Evolutionary conservation across 2,888 invertebrate genomes (phyloP).

Genomic region (Agrotis puta): DNA sequence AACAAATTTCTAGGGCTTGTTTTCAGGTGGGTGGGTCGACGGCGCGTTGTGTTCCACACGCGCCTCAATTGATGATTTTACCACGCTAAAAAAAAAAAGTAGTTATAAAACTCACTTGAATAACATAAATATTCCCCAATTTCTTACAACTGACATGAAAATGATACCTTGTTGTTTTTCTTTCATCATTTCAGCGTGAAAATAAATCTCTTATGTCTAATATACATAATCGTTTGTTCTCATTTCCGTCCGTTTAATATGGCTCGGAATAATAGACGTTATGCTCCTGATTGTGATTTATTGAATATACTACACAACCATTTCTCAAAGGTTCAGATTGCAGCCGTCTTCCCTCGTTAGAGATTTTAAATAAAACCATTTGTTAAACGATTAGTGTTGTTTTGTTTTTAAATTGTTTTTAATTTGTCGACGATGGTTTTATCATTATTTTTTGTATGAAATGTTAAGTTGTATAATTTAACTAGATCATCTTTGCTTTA

Average conservation of each 20-base stretch:
- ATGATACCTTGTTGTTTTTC: slow-evolving; percentile 39
- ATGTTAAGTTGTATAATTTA: neutral
- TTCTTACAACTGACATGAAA: slow-evolving; percentile 15
- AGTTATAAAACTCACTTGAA: neutral
- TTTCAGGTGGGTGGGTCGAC: too few species aligned
- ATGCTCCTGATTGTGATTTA: slow-evolving; percentile 63
- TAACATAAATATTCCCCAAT: slow-evolving; percentile 1
- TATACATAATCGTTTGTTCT: slow-evolving; percentile 63
- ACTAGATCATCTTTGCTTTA: neutral
- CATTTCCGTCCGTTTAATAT: slow-evolving; percentile 58
- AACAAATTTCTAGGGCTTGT: too few species aligned
- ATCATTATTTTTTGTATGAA: neutral
- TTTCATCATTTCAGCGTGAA: slow-evolving; percentile 37
- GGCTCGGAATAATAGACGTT: slow-evolving; percentile 55
- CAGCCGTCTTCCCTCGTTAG: slow-evolving; percentile 35
- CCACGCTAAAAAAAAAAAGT: too few species aligned
- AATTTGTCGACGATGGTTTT: neutral
- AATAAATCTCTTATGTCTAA: slow-evolving; percentile 55
- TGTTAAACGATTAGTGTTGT: slow-evolving; percentile 46
- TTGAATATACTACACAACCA: slow-evolving; percentile 39
- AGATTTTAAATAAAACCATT: slow-evolving; percentile 34
- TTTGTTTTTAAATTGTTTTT: slow-evolving; percentile 1
- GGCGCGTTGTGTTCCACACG: too few species aligned
- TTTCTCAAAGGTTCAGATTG: slow-evolving; percentile 42
- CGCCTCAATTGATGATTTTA: too few species aligned